Percentiles rank a stretch among this genome's conserved stretches.
Evolutionary conservation across 2,888 invertebrate species (phyloP).

Genomic region (Eupithecia subumbrata): DNA sequence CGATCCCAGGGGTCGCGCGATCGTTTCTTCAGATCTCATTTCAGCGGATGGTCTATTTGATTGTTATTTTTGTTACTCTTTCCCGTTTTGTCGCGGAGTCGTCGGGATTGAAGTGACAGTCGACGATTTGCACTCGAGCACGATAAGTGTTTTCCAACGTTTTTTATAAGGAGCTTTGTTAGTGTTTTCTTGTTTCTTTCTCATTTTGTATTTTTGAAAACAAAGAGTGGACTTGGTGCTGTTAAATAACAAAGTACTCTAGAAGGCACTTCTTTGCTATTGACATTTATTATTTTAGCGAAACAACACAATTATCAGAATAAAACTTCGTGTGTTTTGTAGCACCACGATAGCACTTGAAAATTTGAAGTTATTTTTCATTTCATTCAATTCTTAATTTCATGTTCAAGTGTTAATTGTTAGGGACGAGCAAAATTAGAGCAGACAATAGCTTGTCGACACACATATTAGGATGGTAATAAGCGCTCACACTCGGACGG

Average conservation of each 20-base stretch:
- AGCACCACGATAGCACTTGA: constrained; percentile 4
- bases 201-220: constrained; percentile 53
- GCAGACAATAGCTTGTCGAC: constrained; percentile 32
- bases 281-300: constrained; percentile 22
- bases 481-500: constrained; percentile 56
- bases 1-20: constrained; percentile 84
- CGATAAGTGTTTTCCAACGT: constrained; percentile 80
- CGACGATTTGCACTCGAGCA: constrained; percentile 81
- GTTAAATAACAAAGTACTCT: constrained; percentile 30
- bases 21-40: constrained; percentile 83
- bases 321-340: constrained; percentile 5
- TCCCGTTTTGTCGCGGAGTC: constrained; percentile 71
- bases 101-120: constrained; percentile 81
- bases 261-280: constrained; percentile 33
- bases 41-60: constrained; percentile 82
- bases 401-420: not conserved
- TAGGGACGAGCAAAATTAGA: constrained; percentile 8
- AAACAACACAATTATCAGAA: constrained; percentile 20
- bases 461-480: constrained; percentile 47
- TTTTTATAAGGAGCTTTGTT: constrained; percentile 80
- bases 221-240: constrained; percentile 42
- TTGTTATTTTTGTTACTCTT: constrained; percentile 83
- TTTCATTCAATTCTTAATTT: not conserved
- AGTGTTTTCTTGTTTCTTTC: constrained; percentile 65
- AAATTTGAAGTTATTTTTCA: not conserved